A percentile compares a stretch with the other conserved stretches of the same genome.
These are phyloP conservation scores for Drosophila fulvimacula DNA, from an alignment of 2,888 invertebrate genomes.

Conservation along the genomic window DNA sequence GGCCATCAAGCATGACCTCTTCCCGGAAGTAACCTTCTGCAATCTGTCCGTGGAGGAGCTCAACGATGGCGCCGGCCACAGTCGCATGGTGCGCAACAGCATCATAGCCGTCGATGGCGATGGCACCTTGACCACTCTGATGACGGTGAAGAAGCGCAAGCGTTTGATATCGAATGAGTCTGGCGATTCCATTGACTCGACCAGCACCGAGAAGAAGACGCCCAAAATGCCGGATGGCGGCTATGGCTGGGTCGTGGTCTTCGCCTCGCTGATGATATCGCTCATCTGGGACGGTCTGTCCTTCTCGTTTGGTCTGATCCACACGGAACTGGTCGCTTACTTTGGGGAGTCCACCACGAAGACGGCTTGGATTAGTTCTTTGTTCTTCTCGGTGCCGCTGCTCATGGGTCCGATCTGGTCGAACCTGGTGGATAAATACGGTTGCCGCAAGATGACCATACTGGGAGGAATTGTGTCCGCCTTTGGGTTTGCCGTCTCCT, in stretches of 20 bases:
- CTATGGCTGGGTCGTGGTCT: slow-evolving; percentile 88
- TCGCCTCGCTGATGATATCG: slow-evolving; percentile 93
- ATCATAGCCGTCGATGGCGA: slow-evolving; percentile 70
- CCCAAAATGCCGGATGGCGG: slow-evolving; percentile 85
- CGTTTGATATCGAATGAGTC: slow-evolving; percentile 83
- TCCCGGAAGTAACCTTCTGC: slow-evolving; percentile 84
- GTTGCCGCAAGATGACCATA: slow-evolving; percentile 92
- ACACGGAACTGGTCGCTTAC: slow-evolving; percentile 92
- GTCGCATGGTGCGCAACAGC: slow-evolving; percentile 67
- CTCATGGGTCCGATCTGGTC: slow-evolving; percentile 89
- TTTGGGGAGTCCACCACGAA: slow-evolving; percentile 93
- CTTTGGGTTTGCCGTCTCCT: slow-evolving; percentile 91
- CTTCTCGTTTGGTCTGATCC: slow-evolving; percentile 96
- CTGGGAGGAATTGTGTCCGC: slow-evolving; percentile 90
- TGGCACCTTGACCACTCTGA: slow-evolving; percentile 46
- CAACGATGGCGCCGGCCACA: slow-evolving; percentile 51
- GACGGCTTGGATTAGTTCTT: slow-evolving; percentile 95
- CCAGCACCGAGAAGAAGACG: slow-evolving; percentile 82
- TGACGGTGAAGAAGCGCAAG: slow-evolving; percentile 75
- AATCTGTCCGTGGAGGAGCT: slow-evolving; percentile 81
- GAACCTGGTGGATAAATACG: slow-evolving; percentile 93
- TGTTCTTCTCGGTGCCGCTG: slow-evolving; percentile 95
- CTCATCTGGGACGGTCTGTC: slow-evolving; percentile 97
- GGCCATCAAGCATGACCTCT: slow-evolving; percentile 82
- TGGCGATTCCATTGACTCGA: slow-evolving; percentile 83